Base-by-base conservation (phyloP, 2,888 invertebrate species). In the Sturmia bella region DNA sequence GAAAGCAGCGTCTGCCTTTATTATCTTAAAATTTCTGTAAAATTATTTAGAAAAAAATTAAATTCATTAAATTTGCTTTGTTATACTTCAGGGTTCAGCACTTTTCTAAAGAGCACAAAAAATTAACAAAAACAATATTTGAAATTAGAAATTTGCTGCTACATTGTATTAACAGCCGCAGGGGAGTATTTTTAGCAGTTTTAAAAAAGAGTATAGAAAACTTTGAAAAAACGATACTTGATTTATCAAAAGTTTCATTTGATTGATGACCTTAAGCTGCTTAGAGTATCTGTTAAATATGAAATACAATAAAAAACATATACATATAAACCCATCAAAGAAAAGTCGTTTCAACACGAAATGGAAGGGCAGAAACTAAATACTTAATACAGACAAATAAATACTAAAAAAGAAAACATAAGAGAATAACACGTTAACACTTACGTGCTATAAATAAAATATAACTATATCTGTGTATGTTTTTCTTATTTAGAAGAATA, bases 181-280 rank as follows among this genome's bases (percentile, higher is more conserved):
- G 6, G 27, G 6, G 27, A 6, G 27, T 27, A 6, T 27, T 6
- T 27, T 3, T 6, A 27, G 27, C 27, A 27, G n/a, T 32, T 32
- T 32, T 32, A 32, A 7, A 32, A 7, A 6, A 32, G 9, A 32
- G 9, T 32, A 7, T 32, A 32, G 9, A 32, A 32, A 9, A 32
- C 5, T 1, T 6, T 32, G 32, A 32, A 32, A 32, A 1, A 32
- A 9, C 32, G 9, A 32, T 32, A 32, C 1, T 9, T 32, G 7
- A 63, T 75, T 57, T 75, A 64, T 57, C 32, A 64, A 70, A 68
- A 74, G 41, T 57, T 64, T 56, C 32, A 48, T 56, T 81, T 77
- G 77, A 77, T 73, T 81, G 76, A 81, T 77, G 68, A 77, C 77
- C 81, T 77, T 77, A 77, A 77, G 77, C 81, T 69, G 59, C 73